Base-by-base conservation (phyloP, 2,888 invertebrate genomes). In the Lamellibrachia columna region DNA sequence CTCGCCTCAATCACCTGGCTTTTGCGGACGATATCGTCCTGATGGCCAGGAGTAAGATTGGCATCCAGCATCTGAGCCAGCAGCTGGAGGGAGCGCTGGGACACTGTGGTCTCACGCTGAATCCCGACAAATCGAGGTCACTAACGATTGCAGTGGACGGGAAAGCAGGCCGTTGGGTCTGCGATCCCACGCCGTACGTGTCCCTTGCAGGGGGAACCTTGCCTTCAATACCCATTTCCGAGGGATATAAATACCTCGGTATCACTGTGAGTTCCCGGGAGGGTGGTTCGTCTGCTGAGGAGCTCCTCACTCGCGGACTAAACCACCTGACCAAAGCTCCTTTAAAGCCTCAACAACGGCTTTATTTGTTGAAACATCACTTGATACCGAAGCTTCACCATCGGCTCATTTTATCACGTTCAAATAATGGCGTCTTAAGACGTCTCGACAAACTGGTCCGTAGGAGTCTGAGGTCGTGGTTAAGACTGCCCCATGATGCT, bases 1-100 rank as follows among this genome's bases (percentile, higher is more conserved):
- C 91, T 15, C 91, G 28, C 52, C 15, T 91, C 11, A 91, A 91
- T 53, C 91, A 91, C 22, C 28, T 91, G 91, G 40, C 91, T 1
- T 91, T 91, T 53, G 91, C 91, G 4, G 91, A 91, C n/a, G 91
- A 91, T 2, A 1, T 91, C 3, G 91, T 91, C 91, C 11, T 91
- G n/a, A 91, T 91, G 4, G 9, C 15, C 11, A 4, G 15, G 91
- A 9, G 9, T 3, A 0, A 11, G 91, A 53, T 91, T 91, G 91
- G 91, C 91, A 4, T 15, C 91, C 91, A 91, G 91, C 91, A 91
- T 53, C 11, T 91, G 4, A n/a, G 91, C 91, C 11, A n/a, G 4
- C 91, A 15, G 15, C n/a, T 91, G 1, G 91, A 91, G 91, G 8
- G 22, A 91, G 9, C 22, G 91, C 2, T 3, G 91, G 22, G 91